Conservation (phyloP, 2,113 vertebrate species). For the Chaenogobius annularis region DNA sequence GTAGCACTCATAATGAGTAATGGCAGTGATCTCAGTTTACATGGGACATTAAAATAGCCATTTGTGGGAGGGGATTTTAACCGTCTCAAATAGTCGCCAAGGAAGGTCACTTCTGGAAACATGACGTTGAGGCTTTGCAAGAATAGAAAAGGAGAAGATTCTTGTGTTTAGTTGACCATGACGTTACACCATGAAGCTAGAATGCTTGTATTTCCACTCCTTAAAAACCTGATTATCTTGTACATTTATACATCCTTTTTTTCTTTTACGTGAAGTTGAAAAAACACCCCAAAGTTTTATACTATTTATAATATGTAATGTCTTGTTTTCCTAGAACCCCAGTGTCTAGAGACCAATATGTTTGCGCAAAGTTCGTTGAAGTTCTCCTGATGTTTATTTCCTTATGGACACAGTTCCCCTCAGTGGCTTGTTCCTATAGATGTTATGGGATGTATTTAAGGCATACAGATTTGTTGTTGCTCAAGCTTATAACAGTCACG, state of each 20-base stretch:
- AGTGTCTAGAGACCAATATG: neutral
- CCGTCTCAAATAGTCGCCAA: neutral
- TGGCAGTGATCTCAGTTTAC: conserved; percentile 38
- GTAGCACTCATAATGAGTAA: neutral
- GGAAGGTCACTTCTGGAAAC: conserved; percentile 20
- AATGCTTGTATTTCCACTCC: neutral
- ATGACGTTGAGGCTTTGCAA: conserved; percentile 3
- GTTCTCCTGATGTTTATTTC: neutral
- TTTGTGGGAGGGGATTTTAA: conserved; percentile 22
- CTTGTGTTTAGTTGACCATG: conserved; percentile 11
- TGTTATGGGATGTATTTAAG: neutral
- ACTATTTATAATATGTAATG: neutral
- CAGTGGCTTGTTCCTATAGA: neutral
- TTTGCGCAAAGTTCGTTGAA: conserved; percentile 13
- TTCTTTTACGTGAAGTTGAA: neutral
- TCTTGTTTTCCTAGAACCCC: neutral
- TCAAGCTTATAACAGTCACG: neutral
- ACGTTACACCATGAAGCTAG: neutral
- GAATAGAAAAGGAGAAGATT: neutral
- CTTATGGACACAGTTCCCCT: neutral
- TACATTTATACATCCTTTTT: neutral
- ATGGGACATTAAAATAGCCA: conserved; percentile 40
- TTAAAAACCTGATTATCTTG: conserved; percentile 41
- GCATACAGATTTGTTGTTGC: neutral
- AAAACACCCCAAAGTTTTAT: neutral